These are phyloP conservation scores for Drosophila busckii DNA, from an alignment of 1,140 invertebrate genomes.

Conservation along the genomic window DNA sequence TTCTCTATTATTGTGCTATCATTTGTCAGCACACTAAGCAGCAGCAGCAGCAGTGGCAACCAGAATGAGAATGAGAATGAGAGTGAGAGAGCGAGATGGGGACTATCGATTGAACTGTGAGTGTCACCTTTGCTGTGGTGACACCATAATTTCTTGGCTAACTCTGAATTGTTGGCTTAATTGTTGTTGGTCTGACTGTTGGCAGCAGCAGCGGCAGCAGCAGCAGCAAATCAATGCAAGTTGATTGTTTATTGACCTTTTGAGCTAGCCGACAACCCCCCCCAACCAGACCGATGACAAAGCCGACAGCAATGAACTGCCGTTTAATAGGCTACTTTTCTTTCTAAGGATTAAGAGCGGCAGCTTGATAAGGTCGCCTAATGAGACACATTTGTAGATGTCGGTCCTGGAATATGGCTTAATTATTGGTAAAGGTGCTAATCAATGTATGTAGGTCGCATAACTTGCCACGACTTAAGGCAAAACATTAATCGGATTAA, in stretches of 20 bases:
- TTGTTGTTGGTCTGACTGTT: conserved; percentile 53
- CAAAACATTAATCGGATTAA: conserved; percentile 35
- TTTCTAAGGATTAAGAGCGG: conserved; percentile 47
- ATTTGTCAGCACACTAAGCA: conserved; percentile 65
- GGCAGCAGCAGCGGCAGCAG: conserved; percentile 10
- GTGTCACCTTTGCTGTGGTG: conserved; percentile 60
- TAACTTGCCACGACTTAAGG: too few species aligned
- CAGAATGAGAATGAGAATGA: background rate
- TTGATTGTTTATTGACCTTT: conserved; percentile 63
- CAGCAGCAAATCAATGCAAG: conserved; percentile 59
- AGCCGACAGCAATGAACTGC: conserved; percentile 42
- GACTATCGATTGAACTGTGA: too few species aligned
- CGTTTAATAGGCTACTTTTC: conserved; percentile 63
- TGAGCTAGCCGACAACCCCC: conserved; percentile 49
- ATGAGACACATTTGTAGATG: conserved; percentile 45
- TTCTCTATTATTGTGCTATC: conserved; percentile 32
- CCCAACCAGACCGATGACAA: conserved; percentile 22
- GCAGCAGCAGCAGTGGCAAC: background rate
- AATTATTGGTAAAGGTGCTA: conserved; percentile 48
- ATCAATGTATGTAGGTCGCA: too few species aligned
- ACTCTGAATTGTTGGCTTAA: conserved; percentile 68
- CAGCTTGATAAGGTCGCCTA: conserved; percentile 49
- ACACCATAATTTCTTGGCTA: conserved; percentile 71
- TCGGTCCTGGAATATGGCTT: conserved; percentile 16
- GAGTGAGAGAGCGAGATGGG: background rate